A percentile compares a stretch with the other conserved stretches of the same genome.
Conservation (phyloP, 30 jellyfish, hydroid and myxozoan species). For the Pelagia noctiluca region DNA sequence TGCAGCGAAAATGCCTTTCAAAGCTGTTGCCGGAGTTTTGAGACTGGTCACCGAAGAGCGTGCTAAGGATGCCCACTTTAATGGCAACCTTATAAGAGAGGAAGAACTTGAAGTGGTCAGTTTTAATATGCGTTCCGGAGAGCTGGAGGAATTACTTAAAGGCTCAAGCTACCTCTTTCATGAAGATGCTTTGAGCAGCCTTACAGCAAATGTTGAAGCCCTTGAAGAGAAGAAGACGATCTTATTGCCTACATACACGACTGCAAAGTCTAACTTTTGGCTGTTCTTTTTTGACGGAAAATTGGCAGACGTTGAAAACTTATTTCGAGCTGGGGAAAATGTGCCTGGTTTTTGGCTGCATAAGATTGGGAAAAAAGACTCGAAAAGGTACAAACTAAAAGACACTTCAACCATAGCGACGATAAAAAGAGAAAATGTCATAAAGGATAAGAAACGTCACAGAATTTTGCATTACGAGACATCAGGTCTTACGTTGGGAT, state of each 20-base stretch:
- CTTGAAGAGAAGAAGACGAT: background rate
- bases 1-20: background rate
- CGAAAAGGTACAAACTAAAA: background rate
- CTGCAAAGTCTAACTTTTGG: constrained; percentile 18
- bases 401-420: background rate
- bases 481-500: constrained; percentile 3
- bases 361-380: constrained; percentile 1
- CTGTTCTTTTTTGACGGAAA: constrained; percentile 26
- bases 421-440: background rate
- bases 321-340: background rate
- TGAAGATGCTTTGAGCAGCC: background rate
- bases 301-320: background rate
- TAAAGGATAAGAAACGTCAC: background rate
- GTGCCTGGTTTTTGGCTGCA: constrained; percentile 42
- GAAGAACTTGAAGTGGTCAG: constrained; percentile 13
- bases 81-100: constrained; percentile 20
- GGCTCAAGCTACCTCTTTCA: constrained; percentile 10
- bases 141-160: constrained; percentile 14
- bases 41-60: constrained; percentile 23
- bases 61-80: constrained; percentile 24
- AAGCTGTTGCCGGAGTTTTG: background rate
- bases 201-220: background rate
- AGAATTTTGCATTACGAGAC: background rate
- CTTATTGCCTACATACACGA: constrained; percentile 11
- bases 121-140: background rate